Percentiles rank a stretch among this genome's conserved stretches.
These are phyloP conservation scores for Ophion costatus DNA, from an alignment of 2,888 invertebrate species.

Conservation along the genomic window DNA sequence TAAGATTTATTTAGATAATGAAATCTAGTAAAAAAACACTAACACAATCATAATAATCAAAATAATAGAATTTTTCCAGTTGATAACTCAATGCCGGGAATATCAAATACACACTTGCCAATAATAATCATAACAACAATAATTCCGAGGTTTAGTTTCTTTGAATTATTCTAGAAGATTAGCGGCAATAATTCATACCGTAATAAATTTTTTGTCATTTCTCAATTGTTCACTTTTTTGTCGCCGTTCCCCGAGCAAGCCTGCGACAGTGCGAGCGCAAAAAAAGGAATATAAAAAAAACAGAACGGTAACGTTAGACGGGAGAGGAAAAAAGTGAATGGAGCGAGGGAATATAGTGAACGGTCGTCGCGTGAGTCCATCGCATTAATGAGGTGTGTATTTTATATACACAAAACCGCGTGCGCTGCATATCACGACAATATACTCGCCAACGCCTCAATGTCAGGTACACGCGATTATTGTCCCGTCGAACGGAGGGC, in stretches of 20 bases:
- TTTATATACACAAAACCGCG: conserved; percentile 16
- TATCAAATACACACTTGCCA: not conserved
- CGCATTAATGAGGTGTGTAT: conserved; percentile 54
- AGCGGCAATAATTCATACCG: conserved; percentile 9
- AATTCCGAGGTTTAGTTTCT: not conserved
- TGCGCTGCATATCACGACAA: conserved; percentile 23
- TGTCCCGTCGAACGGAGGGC: conserved; percentile 34
- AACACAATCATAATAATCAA: not conserved
- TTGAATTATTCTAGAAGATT: not conserved
- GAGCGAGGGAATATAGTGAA: conserved; percentile 49
- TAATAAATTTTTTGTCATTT: not conserved
- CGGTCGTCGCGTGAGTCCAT: conserved; percentile 53
- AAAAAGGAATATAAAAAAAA: conserved; percentile 6
- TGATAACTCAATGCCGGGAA: not conserved
- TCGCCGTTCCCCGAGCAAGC: conserved; percentile 12
- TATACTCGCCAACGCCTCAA: conserved; percentile 46
- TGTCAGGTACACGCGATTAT: conserved; percentile 52
- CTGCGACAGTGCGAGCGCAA: conserved; percentile 19
- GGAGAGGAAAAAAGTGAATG: conserved; percentile 47
- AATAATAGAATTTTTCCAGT: not conserved
- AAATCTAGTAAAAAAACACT: not conserved
- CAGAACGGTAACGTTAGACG: conserved; percentile 29
- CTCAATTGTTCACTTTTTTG: conserved; percentile 30
- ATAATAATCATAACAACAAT: not conserved
- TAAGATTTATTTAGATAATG: not conserved